Evolutionary conservation across 2,888 invertebrate species (phyloP), one percentile per base, ranked within the genome.

Genomic region (Pyrochroa serraticornis): DNA sequence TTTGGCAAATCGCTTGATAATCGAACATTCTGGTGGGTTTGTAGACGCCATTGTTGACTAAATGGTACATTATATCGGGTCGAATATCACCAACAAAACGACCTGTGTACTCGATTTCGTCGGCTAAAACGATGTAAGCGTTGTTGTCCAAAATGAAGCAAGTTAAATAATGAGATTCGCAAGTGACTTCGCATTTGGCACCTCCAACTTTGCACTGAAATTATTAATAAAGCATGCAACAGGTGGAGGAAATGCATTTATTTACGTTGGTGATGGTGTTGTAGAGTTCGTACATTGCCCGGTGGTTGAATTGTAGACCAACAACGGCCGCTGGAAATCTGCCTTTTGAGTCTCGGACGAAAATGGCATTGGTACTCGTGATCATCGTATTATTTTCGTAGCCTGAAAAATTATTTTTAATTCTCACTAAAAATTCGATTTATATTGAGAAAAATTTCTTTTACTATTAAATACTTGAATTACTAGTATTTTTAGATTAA

Each of bases 71-170:
- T 14, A 94, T 85, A 39, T 88, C 86, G 3, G 75, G 72, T 38
- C 75, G 54, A 38, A 95, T 85, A 75, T 90, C 91, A 1, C 95
- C 96, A 72, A 95, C 92, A 78, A 95, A 95, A 58, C 92, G 86
- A 2, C 78, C 77, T 2, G 76, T 73, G 43, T 72, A 66, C 34
- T 80, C 82, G 0, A 82, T 78, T 51, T 88, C 85, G 71, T 93
- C 87, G 9, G 92, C 90, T n/a, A 90, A 86, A 1, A 93, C 80
- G 10, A 95, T 85, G 81, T 91, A 96, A 2, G 93, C 96, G 73
- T 95, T 93, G 77, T 92, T 93, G 77, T 96, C 96, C 35, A 96
- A 81, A 36, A 96, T 83, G 73, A 87, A 95, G 71, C 95, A 95
- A 60, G 90, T 89, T 75, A 90, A 82, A 47, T 84, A 85, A 39